A percentile compares a stretch with the other conserved stretches of the same genome.
phyloP scores from a whole-genome alignment of 2,888 invertebrate genomes.

The Aproaerema taeniolella region DNA sequence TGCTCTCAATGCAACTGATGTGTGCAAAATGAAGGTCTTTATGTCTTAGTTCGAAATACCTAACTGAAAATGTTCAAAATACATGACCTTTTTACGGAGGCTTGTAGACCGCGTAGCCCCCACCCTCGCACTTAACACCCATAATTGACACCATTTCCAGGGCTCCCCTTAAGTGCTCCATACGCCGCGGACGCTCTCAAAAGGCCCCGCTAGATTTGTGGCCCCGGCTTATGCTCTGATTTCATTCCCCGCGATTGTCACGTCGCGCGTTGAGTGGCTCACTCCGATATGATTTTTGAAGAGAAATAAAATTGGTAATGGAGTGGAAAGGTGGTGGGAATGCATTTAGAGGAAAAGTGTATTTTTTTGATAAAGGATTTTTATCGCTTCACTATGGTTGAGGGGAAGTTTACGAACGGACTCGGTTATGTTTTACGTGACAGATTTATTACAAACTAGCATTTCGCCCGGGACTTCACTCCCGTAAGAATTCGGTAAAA shows the following conservation, averaged over 20 bases:
- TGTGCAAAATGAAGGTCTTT: no score
- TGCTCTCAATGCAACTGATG: no score
- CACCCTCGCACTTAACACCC: conserved; percentile 60
- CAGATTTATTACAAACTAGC: no score
- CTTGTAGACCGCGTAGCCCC: conserved; percentile 17
- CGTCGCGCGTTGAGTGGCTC: conserved; percentile 62
- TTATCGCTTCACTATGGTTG: no score
- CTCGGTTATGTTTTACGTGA: no score
- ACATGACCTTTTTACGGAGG: conserved; percentile 9
- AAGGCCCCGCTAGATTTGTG: conserved; percentile 63
- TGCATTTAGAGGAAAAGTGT: conserved; percentile 35
- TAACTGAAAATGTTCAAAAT: conserved; percentile 11
- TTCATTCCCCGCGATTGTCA: conserved; percentile 70
- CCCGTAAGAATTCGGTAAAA: no score
- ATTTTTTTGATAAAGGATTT: conserved; percentile 35
- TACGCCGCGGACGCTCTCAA: conserved; percentile 42
- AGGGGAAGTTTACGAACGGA: no score
- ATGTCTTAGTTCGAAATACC: no score
- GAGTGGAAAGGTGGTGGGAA: conserved; percentile 59
- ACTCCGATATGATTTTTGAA: conserved; percentile 60
- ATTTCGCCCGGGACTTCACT: no score
- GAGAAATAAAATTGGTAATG: conserved; percentile 72
- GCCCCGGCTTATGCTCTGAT: conserved; percentile 69
- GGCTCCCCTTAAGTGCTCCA: conserved; percentile 64
- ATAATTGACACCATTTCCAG: conserved; percentile 73